These are phyloP conservation scores for Smutsia temminckii DNA, from an alignment of 2,797 vertebrate species.

Conservation along the genomic window DNA sequence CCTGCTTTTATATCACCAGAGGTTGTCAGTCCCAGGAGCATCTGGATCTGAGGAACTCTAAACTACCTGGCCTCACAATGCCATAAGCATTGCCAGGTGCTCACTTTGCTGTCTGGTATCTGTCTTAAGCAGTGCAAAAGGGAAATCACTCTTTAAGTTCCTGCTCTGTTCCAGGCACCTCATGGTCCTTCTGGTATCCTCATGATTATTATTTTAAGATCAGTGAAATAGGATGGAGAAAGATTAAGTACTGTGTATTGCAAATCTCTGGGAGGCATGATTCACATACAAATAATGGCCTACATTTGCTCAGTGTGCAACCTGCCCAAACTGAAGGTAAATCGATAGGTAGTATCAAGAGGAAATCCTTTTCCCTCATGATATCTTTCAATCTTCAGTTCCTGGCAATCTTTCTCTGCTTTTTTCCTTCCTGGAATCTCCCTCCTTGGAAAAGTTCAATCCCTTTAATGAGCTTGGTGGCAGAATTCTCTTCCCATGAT, in stretches of 20 bases:
- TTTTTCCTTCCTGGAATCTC: neutral
- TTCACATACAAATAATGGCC: neutral
- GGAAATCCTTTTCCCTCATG: neutral
- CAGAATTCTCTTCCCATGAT: neutral
- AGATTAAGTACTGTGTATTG: fast-evolving
- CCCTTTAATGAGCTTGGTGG: neutral
- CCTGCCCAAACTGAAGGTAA: neutral
- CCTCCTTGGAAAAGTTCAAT: neutral
- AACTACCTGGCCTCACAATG: neutral
- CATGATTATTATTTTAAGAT: neutral
- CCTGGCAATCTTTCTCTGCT: neutral
- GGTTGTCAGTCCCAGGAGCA: too few species aligned
- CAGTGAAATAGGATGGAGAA: neutral
- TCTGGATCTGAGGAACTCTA: neutral
- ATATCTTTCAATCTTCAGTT: neutral
- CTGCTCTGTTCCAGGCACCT: neutral
- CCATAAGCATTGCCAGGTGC: too few species aligned
- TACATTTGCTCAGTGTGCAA: neutral
- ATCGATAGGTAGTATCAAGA: neutral
- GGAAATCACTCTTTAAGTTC: neutral
- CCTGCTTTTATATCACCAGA: neutral
- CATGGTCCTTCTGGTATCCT: neutral
- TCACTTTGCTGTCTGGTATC: neutral
- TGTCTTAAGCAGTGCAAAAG: too few species aligned
- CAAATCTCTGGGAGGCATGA: neutral